phyloP scores from a whole-genome alignment of 2,113 vertebrate genomes.

The Thomomys bottae region DNA sequence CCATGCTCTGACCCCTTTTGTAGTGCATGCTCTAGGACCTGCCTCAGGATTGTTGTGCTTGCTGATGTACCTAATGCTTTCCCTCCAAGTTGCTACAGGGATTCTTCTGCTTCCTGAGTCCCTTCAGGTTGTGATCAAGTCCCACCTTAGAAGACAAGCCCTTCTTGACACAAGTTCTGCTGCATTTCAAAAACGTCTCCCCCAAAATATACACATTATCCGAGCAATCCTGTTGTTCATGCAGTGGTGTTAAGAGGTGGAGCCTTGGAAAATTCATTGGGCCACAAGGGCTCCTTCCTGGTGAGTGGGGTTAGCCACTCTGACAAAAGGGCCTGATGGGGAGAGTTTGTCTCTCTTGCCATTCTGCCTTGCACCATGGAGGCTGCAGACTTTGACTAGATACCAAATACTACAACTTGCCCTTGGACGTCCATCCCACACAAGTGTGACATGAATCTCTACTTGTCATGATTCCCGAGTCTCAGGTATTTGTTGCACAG shows the following conservation, averaged over 20 bases:
- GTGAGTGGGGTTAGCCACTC: not conserved
- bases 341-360: not conserved
- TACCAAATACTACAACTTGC: not conserved
- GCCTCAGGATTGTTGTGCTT: not conserved
- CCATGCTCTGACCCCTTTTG: not conserved
- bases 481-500: not conserved
- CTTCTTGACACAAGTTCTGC: not conserved
- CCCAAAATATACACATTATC: not conserved
- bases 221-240: too few relatives aligned
- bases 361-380: not conserved
- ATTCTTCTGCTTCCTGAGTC: not conserved
- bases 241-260: too few relatives aligned
- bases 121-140: not conserved
- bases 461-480: not conserved
- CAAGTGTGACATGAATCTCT: not conserved
- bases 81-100: not conserved
- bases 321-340: too few relatives aligned
- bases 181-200: not conserved
- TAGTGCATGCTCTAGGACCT: too few relatives aligned
- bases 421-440: not conserved
- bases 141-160: not conserved
- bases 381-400: not conserved
- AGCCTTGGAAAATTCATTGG: too few relatives aligned
- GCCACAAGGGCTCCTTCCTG: not conserved
- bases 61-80: too few relatives aligned